Evolutionary conservation across 1,140 invertebrate genomes (phyloP), one percentile per base, ranked within the genome.

Genomic region (Acyrthosiphon pisum): DNA sequence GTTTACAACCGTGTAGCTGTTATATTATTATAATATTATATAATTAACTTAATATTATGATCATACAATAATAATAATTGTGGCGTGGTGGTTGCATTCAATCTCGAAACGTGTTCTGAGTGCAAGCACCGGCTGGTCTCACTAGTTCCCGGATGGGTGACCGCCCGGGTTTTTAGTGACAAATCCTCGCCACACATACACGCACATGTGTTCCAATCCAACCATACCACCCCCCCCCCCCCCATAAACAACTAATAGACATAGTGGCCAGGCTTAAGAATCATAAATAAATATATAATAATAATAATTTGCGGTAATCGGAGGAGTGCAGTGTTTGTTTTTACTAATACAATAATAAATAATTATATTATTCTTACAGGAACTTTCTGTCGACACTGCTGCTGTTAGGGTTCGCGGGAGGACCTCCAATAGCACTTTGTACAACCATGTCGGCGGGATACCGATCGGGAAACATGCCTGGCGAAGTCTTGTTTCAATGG

Each of bases 401-500:
- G 20, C 6, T 46, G 18, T 23, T 41, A 41, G 37, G 37, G 41
- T 23, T 23, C 2, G 18, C 83, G 83, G 22, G 83, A 41, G 22
- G 4, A 76, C 60, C n/a, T 76, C 30, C 60, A 83, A 83, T 83
- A 37, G 20, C 35, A 37, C 41, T 41, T 35, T 37, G 76, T 37
- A 37, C 35, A 83, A 83, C 50, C 46, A 93, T 93, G 89, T 91
- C 93, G 44, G 87, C 93, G 8, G 91, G 92, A 68, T 93, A 93
- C 92, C 91, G 93, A 48, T 93, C 94, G 35, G 93, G 93, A 93
- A 94, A 94, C 81, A 94, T 94, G 91, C 93, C 93, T 37, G 88
- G 97, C 94, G 97, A 98, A 94, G 96, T 98, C 94, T 98, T 97
- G 97, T 95, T 98, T 94, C 97, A 98, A 94, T 98, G 97, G 96